Evolutionary conservation across 2,113 vertebrate genomes (phyloP), one percentile per base, ranked within the genome.

Genomic region (Theristicus caerulescens): DNA sequence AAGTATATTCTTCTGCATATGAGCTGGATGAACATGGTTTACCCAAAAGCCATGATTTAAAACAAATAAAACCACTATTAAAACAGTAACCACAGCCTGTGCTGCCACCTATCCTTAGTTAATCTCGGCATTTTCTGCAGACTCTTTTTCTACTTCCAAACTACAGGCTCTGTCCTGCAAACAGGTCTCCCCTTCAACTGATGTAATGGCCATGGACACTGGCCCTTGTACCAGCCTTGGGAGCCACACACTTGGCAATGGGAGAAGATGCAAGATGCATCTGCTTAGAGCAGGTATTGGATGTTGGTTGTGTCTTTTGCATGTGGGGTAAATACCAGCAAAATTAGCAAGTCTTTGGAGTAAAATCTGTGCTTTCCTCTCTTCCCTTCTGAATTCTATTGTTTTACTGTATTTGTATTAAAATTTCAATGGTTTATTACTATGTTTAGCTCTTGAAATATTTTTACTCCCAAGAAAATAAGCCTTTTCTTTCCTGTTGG

Each of bases 51-150:
- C 74, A 55, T 25, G 7, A 76, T 66, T 95, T 82, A 65, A 92
- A 92, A 79, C 65, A 94, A 94, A 96, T 79, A 93, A 93, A 84
- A 8, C 81, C 65, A 93, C 58, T 58, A 67, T 62, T 80, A 88
- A 80, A 96, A 87, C 13, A 85, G 79, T 55, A 95, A 96, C 66
- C 89, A 90, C 57, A 94, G 92, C 85, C 94, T 96, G 86, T 91
- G 85, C 95, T 94, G 94, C 93, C 86, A 96, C 76, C 96, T 97
- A 76, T n/a, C 94, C 86, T 93, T 89, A 82, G 80, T 36, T 84
- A 86, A 94, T 88, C 90, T 65, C 74, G 58, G 71, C 13, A 21
- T 46, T 82, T 91, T 64, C 85, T 93, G 71, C 54, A 52, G 38
- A 52, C 26, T 91, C 46, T 27, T 70, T 73, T 91, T 62, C 59